Conservation (phyloP, 2,797 vertebrate genomes). For the Hyperoplus immaculatus region DNA sequence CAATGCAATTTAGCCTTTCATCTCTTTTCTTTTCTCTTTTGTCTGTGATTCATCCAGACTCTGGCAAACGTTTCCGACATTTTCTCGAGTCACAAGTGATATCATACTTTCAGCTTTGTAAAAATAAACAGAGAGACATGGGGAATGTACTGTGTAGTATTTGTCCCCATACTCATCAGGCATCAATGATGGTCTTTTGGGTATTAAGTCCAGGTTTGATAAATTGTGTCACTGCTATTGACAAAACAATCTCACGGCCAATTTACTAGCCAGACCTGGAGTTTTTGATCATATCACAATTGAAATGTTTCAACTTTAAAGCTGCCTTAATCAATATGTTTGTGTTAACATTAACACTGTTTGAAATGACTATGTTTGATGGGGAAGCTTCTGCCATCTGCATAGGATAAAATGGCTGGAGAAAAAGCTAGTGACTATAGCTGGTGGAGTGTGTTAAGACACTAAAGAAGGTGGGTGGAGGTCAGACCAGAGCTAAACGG, state of each 20-base stretch:
- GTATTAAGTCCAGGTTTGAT: neutral
- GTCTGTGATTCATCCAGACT: slow-evolving; percentile 81
- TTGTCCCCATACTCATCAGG: neutral
- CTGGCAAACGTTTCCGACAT: slow-evolving; percentile 67
- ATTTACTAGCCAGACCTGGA: neutral
- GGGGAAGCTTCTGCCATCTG: neutral
- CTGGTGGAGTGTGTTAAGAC: neutral
- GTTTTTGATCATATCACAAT: neutral
- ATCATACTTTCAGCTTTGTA: slow-evolving; percentile 27
- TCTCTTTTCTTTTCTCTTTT: slow-evolving; percentile 75
- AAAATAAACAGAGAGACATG: slow-evolving; percentile 66
- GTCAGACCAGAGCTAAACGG: neutral
- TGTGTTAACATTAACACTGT: neutral
- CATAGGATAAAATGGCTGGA: neutral
- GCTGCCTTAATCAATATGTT: neutral
- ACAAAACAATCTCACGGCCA: neutral
- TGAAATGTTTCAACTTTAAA: neutral
- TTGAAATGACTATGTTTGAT: neutral
- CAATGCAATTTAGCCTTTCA: slow-evolving; percentile 86
- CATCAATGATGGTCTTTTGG: neutral
- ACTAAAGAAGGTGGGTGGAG: neutral
- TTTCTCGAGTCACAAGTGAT: slow-evolving; percentile 76
- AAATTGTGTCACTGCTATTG: neutral
- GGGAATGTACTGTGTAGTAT: slow-evolving; percentile 12
- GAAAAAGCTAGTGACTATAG: neutral